A percentile compares a stretch with the other conserved stretches of the same genome.
Conservation (phyloP, 2,797 vertebrate species). For the Phrynocephalus vlangalii region DNA sequence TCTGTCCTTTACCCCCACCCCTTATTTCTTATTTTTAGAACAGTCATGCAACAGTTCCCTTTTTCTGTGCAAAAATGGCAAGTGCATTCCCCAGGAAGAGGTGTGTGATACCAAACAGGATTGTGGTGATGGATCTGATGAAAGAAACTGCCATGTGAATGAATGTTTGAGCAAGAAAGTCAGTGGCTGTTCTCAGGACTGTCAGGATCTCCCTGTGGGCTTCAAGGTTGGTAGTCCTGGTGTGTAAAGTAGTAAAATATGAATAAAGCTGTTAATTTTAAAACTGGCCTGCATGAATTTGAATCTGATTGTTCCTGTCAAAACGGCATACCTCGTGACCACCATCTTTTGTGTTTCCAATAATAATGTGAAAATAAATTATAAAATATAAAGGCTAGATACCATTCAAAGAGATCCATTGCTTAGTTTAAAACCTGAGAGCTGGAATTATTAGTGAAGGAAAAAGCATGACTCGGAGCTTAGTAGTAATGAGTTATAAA, state of each 20-base stretch:
- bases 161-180: conserved; percentile 95
- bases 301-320: rapidly evolving
- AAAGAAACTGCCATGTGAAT: conserved; percentile 93
- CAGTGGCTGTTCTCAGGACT: conserved; percentile 97
- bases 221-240: conserved; percentile 88
- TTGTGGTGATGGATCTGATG: conserved; percentile 94
- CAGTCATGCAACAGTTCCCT: conserved; percentile 85
- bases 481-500: too few species aligned
- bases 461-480: neutral
- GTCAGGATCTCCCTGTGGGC: conserved; percentile 92
- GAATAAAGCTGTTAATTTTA: neutral
- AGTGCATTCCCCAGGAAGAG: conserved; percentile 87
- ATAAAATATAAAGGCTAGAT: neutral
- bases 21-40: conserved; percentile 80
- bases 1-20: conserved; percentile 33
- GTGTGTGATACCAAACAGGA: conserved; percentile 92
- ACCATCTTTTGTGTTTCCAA: neutral
- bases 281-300: neutral
- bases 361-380: too few species aligned
- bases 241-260: conserved; percentile 20
- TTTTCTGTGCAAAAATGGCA: conserved; percentile 92
- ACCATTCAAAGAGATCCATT: neutral
- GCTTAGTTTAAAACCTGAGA: neutral
- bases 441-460: neutral
- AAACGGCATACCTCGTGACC: neutral